Base-by-base conservation (phyloP, 2,113 vertebrate species). In the Coturnix japonica region DNA sequence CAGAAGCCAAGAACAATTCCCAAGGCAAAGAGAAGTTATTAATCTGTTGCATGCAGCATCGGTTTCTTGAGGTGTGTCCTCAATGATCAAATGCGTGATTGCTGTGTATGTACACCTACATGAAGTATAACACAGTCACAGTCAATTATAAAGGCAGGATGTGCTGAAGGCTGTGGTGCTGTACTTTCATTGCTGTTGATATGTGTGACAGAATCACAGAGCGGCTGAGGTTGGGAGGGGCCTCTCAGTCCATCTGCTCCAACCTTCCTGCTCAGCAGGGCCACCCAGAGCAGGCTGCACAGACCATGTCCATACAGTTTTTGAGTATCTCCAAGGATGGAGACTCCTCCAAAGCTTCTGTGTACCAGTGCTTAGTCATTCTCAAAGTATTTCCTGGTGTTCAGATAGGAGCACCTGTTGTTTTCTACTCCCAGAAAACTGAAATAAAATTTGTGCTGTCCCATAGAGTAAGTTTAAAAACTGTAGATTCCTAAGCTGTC, bases 201-300 rank as follows among this genome's bases (percentile, higher is more conserved):
- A 26, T 0, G 0, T 0, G 1, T 10, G 35, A 28, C n/a, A 20
- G n/a, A 75, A 44, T 85, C 26, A 49, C 12, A 4, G 41, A 31
- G 65, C 44, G 12, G 9, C 7, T 79, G 53, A 73, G 39, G 13
- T 66, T 79, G 53, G 53, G 59, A 78, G 31, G 7, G 18, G 18
- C 31, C 11, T 64, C 43, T 83, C 19, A 28, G 30, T 56, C 30
- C 8, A 4, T 19, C 53, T 56, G 53, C 16, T 56, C 30, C 30
- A 31, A 54, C 53, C 53, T 54, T 53, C 28, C 53, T 54, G 53
- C 53, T 54, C 28, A 19, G 30, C 30, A 56, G 17, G 17, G 30
- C 10, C 53, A 31, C 30, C 17, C 53, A 31, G 53, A 31, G 28
- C 30, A 31, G 30, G 17, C 18, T 56, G 53, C 30, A 16, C 10